Evolutionary conservation across 2,888 invertebrate species (phyloP).

Genomic region (Cremastinae sp.): DNA sequence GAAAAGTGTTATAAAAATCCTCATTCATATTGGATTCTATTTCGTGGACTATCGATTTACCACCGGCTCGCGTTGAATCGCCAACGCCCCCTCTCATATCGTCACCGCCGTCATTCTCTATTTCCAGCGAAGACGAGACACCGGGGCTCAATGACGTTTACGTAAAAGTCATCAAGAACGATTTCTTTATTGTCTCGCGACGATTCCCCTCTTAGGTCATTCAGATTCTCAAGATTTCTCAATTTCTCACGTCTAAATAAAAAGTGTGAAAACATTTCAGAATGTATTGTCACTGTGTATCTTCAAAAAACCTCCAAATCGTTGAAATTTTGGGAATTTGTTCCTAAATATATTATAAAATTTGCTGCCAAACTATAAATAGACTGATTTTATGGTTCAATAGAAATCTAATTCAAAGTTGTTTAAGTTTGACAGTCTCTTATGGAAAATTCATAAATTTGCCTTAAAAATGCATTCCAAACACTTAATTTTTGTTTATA

Average conservation of each 20-base stretch:
- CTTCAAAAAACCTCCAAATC: too few relatives aligned
- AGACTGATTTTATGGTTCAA: too few relatives aligned
- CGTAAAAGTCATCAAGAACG: conserved; percentile 9
- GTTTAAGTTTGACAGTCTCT: too few relatives aligned
- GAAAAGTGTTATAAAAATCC: conserved; percentile 2
- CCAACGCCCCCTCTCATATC: conserved; percentile 47
- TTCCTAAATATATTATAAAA: too few relatives aligned
- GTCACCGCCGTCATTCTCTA: conserved; percentile 36
- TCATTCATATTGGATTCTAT: conserved; percentile 15
- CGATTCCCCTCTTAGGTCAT: conserved; percentile 25
- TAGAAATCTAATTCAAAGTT: too few relatives aligned
- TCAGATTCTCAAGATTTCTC: conserved; percentile 12
- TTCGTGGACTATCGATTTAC: conserved; percentile 37
- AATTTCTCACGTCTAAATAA: background rate
- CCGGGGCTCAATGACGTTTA: background rate
- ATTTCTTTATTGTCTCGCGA: background rate
- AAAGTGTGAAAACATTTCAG: background rate
- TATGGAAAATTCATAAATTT: too few relatives aligned
- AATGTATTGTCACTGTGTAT: background rate
- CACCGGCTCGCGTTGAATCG: background rate
- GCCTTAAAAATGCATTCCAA: too few relatives aligned
- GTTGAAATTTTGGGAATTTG: too few relatives aligned
- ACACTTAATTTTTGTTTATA: too few relatives aligned
- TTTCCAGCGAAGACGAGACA: conserved; percentile 26
- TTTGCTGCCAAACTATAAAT: too few relatives aligned